Percentiles rank a stretch among this genome's conserved stretches.
Conservation (phyloP, 2,888 invertebrate species). For the Brenthis hecate region DNA sequence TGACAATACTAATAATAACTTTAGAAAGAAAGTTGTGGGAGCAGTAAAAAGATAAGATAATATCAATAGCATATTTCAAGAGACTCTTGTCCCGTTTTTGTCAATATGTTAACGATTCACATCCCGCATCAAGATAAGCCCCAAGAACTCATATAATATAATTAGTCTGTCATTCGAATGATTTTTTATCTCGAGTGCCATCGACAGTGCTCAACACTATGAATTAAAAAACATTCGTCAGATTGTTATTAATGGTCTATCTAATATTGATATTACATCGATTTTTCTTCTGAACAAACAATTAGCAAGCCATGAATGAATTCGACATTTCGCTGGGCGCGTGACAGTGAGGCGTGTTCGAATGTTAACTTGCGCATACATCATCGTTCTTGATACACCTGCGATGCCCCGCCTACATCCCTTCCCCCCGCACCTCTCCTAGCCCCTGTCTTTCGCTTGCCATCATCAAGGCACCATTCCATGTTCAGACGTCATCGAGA, state of each 20-base stretch:
- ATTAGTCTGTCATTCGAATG: slow-evolving; percentile 62
- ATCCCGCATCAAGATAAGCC: slow-evolving; percentile 41
- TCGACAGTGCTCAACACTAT: slow-evolving; percentile 34
- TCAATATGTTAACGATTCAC: slow-evolving; percentile 39
- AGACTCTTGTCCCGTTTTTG: slow-evolving; percentile 37
- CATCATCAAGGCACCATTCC: slow-evolving; percentile 72
- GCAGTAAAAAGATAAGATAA: slow-evolving; percentile 37
- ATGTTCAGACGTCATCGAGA: slow-evolving; percentile 61
- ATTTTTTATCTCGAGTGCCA: slow-evolving; percentile 40
- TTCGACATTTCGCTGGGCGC: slow-evolving; percentile 49
- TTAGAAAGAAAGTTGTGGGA: slow-evolving; percentile 35
- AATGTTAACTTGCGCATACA: slow-evolving; percentile 78
- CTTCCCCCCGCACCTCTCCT: slow-evolving; percentile 43
- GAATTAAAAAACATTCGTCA: slow-evolving; percentile 36
- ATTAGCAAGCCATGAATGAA: slow-evolving; percentile 56
- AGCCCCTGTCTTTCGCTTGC: slow-evolving; percentile 59
- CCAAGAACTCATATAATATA: slow-evolving; percentile 45
- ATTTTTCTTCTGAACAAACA: slow-evolving; percentile 55
- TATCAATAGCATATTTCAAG: slow-evolving; percentile 36
- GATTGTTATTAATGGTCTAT: slow-evolving; percentile 51
- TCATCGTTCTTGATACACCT: slow-evolving; percentile 76
- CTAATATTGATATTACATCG: slow-evolving; percentile 18
- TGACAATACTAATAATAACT: slow-evolving; percentile 22
- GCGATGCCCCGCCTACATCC: slow-evolving; percentile 65
- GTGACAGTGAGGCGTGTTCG: slow-evolving; percentile 78